Base-by-base conservation (phyloP, 1,140 invertebrate genomes). In the Drosophila bocki region DNA sequence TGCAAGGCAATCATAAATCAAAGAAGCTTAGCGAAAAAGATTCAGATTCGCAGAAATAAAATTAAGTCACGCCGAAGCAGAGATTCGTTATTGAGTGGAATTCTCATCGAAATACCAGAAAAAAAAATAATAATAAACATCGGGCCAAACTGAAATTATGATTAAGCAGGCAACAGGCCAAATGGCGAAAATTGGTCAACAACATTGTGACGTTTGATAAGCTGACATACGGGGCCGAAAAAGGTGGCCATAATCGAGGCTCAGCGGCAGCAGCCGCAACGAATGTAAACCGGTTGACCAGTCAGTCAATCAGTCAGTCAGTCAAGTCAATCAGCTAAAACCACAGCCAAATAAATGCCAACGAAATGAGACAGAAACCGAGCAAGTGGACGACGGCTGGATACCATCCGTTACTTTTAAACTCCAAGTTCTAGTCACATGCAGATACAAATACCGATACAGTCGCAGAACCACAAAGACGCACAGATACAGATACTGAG, bases 281-380 rank as follows among this genome's bases (percentile, higher is more conserved):
- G 53, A 57, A 45, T 62, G 51, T 51, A 81, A 85, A 85, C 82
- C 82, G 82, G 82, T 85, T 85, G 68, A 64, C 61, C 56, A 53
- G 63, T 58, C 63, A 45, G 48, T 75, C 78, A 74, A 61, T 80
- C 61, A 74, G 29, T 68, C 59, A 68, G 47, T 63, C 65, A 53
- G 22, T 17, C 41, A 42, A 39, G 68, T 56, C 53, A 54, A 35
- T 74, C 70, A 57, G 70, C 68, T 72, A 81, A 84, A 84, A 74
- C 78, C 57, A 70, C 42, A 75, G 41, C 39, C 68, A 76, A 81
- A 77, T 56, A 87, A 87, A 86, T 87, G 75, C 83, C 69, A 82
- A 65, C 81, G 83, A 71, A 86, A 76, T 86, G 83, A 86, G 79
- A 79, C 81, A 84, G 47, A 53, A 47, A 44, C 37, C 47, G 35